Conservation (phyloP, 2,113 vertebrate species). For the Boulengeromyrus knoepffleri region DNA sequence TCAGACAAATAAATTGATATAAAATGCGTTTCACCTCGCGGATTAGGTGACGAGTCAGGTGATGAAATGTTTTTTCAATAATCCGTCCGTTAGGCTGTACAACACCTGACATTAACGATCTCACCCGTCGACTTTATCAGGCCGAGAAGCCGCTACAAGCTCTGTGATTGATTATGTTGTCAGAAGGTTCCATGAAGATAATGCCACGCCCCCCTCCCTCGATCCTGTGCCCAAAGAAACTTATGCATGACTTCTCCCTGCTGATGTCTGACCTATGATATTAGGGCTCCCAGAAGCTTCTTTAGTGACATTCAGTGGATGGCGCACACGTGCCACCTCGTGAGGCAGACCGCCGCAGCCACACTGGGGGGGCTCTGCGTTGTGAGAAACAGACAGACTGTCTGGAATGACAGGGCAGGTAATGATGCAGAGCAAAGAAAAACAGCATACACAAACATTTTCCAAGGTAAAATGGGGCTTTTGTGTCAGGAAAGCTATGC, state of each 20-base stretch:
- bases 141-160: conserved; percentile 6
- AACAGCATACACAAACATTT: neutral
- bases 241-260: conserved; percentile 30
- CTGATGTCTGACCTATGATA: conserved; percentile 4
- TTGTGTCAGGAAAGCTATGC: neutral
- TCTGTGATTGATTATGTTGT: conserved; percentile 34
- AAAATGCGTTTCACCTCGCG: neutral
- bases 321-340: neutral
- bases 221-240: conserved; percentile 34
- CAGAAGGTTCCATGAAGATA: conserved; percentile 3
- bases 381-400: neutral
- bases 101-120: conserved; percentile 29
- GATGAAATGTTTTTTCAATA: neutral
- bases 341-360: neutral
- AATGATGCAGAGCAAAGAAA: neutral
- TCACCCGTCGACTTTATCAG: conserved; percentile 23
- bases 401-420: neutral
- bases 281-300: neutral
- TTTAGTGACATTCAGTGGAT: neutral
- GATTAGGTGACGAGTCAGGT: neutral
- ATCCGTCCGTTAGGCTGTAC: neutral
- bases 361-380: neutral
- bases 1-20: conserved; percentile 32
- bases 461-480: neutral
- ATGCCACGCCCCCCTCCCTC: conserved; percentile 22